Base-by-base conservation (phyloP, 1,140 invertebrate genomes). In the Arion vulgaris region DNA sequence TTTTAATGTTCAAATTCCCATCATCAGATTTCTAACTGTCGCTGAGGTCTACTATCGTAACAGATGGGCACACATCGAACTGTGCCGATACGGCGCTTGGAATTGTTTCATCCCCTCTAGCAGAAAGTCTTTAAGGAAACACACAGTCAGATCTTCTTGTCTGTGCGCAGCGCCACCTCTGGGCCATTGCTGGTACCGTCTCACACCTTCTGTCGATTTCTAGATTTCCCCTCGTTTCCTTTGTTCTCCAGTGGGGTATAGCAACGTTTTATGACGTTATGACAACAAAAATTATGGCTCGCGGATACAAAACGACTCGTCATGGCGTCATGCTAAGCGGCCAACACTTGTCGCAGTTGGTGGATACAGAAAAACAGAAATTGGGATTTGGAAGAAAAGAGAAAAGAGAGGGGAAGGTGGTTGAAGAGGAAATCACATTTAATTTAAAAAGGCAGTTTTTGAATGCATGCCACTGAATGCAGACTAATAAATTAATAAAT, bases 201-300 rank as follows among this genome's bases (percentile, higher is more conserved):
- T 57, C 53, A 57, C 53, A 57, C 53, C 53, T 34, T 71, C 68
- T 71, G 68, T 71, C 68, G 68, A 71, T 34, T 71, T 71, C 68
- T 71, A 36, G 53, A 57, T 57, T 23, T 23, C 53, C 9, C 34
- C 68, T 39, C 68, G 1, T 36, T 11, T 13, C 32, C 68, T 71
- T 71, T 71, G 32, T 71, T 71, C 53, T 57, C 53, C 53, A 57
- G 23, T 23, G 9, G 15, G 53, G 53, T 57, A 57, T 11, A 57
- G 53, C 15, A 57, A 57, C 53, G 26, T 57, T 57, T 57, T 57
- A 57, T 57, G 53, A 57, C 53, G 53, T 57, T 57, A 57, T n/a
- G 26, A 57, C 53, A 57, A 57, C 53, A 57, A 23, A 57, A 57
- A 57, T 57, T 57, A 57, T 57, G 53, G 15, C 53, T 57, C 7